Base-by-base conservation (phyloP, 2,888 invertebrate genomes). In the Mycalesis mineus region DNA sequence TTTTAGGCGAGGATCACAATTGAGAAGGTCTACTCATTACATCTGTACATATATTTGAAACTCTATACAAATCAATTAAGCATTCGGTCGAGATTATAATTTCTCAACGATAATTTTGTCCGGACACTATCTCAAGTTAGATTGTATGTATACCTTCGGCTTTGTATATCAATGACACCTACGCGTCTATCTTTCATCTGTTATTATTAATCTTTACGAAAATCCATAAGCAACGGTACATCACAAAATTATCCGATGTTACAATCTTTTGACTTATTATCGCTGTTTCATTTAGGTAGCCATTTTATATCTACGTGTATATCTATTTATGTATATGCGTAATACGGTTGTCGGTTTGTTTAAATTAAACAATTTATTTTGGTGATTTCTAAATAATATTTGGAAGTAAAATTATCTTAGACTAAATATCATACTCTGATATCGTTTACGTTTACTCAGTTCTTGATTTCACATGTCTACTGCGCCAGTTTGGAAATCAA, bases 231-330 rank as follows among this genome's bases (percentile, higher is more conserved):
- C 50, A 56, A 50, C 56, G 56, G 56, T 56, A 56, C 42, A 47
- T 45, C 47, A 54, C 47, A 49, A 37, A 49, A 47, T 47, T 49
- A 49, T 37, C 36, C 49, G 31, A 17, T 15, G 41, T 65, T 64
- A 65, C 51, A 51, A 51, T 51, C 51, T 74, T 74, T 72, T 82
- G 77, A 83, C 72, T 77, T 79, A 82, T 78, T 75, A 74, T 77
- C 69, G 68, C 71, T 68, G 68, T 74, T 74, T 75, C 72, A 76
- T 77, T 47, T 75, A 80, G 72, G 82, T 78, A 82, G 82, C 80
- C 68, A 70, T 73, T 75, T 76, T 71, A 73, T 74, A 78, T 78
- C 53, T 42, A 11, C 36, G 4, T 2, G 11, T 36, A 22, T 58
- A 37, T 58, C 53, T 58, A 7, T 40, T 9, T 40, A 40, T 51